phyloP scores from a whole-genome alignment of 2,113 vertebrate genomes.

The Anarrhichthys ocellatus region DNA sequence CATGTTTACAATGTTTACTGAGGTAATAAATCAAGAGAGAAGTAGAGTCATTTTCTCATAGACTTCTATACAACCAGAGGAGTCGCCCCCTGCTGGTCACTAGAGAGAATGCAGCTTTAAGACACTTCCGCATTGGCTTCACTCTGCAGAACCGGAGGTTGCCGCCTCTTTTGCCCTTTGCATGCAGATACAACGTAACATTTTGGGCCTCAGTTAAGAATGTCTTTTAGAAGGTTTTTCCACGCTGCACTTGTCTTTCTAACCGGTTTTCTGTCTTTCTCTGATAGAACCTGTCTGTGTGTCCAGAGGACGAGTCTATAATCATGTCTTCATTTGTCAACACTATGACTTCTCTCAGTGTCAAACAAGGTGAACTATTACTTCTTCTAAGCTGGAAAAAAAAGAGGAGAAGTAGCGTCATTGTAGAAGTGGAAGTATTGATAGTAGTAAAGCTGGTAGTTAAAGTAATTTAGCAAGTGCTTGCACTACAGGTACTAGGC shows the following conservation, averaged over 20 bases:
- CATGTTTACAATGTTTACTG: too few species aligned
- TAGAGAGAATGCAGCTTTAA: too few species aligned
- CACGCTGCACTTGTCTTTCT: neutral
- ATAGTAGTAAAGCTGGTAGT: neutral
- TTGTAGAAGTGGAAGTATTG: neutral
- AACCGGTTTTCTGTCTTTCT: conserved; percentile 11
- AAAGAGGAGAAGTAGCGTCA: neutral
- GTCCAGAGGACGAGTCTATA: conserved; percentile 98
- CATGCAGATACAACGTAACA: too few species aligned
- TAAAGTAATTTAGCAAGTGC: neutral
- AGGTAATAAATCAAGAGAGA: too few species aligned
- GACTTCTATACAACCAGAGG: too few species aligned
- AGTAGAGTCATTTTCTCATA: too few species aligned
- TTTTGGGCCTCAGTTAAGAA: too few species aligned
- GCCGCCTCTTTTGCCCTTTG: too few species aligned
- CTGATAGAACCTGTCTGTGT: conserved; percentile 96
- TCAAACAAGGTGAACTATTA: conserved; percentile 91
- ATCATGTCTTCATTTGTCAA: conserved; percentile 99
- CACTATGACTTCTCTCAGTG: conserved; percentile 98
- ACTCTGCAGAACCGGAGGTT: too few species aligned
- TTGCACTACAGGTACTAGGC: neutral
- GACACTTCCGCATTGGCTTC: too few species aligned
- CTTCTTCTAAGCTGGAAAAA: neutral
- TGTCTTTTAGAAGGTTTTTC: neutral
- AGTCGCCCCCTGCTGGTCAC: too few species aligned